These are phyloP conservation scores for Rhagophthalmus giganteus DNA, from an alignment of 2,888 invertebrate species.

Conservation along the genomic window DNA sequence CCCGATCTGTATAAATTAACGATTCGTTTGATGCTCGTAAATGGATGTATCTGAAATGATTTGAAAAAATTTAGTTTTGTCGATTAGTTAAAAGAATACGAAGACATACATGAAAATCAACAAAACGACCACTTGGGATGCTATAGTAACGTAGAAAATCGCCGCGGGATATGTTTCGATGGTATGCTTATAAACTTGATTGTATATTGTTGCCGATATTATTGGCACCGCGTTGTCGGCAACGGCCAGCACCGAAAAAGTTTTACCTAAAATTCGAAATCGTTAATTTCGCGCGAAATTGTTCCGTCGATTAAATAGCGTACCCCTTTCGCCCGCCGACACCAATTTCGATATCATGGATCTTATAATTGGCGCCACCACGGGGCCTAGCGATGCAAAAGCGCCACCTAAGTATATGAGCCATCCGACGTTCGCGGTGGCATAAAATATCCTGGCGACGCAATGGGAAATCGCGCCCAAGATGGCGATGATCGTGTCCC, in stretches of 20 bases:
- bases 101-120: conserved; percentile 71
- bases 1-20: neutral
- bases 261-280: conserved; percentile 63
- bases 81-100: neutral
- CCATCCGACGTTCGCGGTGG: conserved; percentile 59
- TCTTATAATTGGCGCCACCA: conserved; percentile 77
- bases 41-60: neutral
- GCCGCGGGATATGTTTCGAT: conserved; percentile 62
- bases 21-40: neutral
- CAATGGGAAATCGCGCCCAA: conserved; percentile 73
- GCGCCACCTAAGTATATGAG: conserved; percentile 72
- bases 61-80: neutral
- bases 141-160: conserved; percentile 73
- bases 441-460: conserved; percentile 69
- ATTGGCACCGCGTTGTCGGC: conserved; percentile 81
- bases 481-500: conserved; percentile 74
- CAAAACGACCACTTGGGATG: conserved; percentile 70
- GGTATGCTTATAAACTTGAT: conserved; percentile 72
- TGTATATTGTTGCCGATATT: conserved; percentile 72
- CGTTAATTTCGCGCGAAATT: too few species aligned
- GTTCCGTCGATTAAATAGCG: too few species aligned
- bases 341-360: conserved; percentile 81
- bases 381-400: conserved; percentile 75
- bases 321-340: conserved; percentile 71
- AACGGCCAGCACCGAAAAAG: conserved; percentile 75